These are phyloP conservation scores for Crotophaga sulcirostris DNA, from an alignment of 2,113 vertebrate species.

Conservation along the genomic window DNA sequence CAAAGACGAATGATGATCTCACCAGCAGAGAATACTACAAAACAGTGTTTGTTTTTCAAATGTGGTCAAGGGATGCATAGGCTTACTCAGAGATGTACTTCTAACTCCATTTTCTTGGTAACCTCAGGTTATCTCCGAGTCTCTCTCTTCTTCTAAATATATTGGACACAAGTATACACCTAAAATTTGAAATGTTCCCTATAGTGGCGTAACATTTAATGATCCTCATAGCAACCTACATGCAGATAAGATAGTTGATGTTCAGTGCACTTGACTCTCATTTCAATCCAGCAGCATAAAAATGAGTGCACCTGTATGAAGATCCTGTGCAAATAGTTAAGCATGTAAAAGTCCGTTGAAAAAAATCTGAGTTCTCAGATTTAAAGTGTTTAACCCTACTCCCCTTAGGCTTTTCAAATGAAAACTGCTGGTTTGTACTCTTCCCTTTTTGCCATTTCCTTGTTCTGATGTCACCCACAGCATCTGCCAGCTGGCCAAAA, in stretches of 20 bases:
- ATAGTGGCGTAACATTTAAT: neutral
- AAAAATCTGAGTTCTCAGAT: neutral
- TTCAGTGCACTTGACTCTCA: neutral
- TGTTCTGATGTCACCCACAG: conserved; percentile 11
- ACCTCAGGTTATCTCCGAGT: rapidly evolving
- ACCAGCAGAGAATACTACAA: neutral
- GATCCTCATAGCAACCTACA: neutral
- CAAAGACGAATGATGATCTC: neutral
- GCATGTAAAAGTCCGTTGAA: neutral
- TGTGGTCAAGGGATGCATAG: neutral
- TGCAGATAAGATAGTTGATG: neutral
- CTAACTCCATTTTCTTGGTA: neutral
- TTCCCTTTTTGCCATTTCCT: conserved; percentile 3
- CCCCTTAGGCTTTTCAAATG: neutral
- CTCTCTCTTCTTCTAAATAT: neutral
- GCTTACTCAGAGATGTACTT: neutral
- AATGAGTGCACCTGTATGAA: neutral
- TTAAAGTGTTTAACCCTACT: neutral
- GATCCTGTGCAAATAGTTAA: neutral
- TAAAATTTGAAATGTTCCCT: neutral
- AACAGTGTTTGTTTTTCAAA: neutral
- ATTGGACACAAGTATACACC: neutral
- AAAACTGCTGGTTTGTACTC: neutral
- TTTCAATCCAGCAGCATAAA: neutral
- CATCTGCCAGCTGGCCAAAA: conserved; percentile 52